Base-by-base conservation (phyloP, 1,140 invertebrate species). In the Batillaria attramentaria region DNA sequence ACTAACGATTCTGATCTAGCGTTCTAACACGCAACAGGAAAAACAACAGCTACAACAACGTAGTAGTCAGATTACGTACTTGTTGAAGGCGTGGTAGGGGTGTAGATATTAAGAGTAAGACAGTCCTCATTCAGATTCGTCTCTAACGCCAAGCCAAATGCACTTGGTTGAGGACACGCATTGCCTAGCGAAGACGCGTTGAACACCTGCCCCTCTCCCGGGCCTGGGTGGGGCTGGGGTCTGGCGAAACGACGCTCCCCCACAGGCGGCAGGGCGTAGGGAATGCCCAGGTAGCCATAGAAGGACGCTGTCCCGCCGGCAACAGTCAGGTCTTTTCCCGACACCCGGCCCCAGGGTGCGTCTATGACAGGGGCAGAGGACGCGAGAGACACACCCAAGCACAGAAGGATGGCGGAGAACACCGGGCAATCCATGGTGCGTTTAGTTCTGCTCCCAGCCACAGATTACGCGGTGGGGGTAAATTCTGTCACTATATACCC, bases 101-200 rank as follows among this genome's bases (percentile, higher is more conserved):
- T 31, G 46, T 57, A 74, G 35, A 74, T 54, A 24, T 74, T 41
- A 24, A 74, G 54, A 0, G 72, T 74, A 4, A 74, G 50, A 28
- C 72, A 74, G 46, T 74, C 72, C 50, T 74, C 72, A 54, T 54
- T 74, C 66, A 42, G n/a, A n/a, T n/a, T n/a, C n/a, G n/a, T n/a
- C n/a, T n/a, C n/a, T n/a, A n/a, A n/a, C n/a, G n/a, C n/a, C n/a
- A n/a, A n/a, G n/a, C n/a, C n/a, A n/a, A n/a, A n/a, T n/a, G n/a
- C n/a, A n/a, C n/a, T n/a, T n/a, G 39, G 16, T 41, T 77, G 75
- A 2, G 60, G 57, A 68, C 75, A 77, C 42, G 60, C 37, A 37
- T 39, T 18, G 10, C 60, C 75, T 13, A 41, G 33, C n/a, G 39
- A 60, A 1, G 24, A n/a, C 13, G 75, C 75, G 37, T 43, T 65